Percentiles rank a stretch among this genome's conserved stretches.
Conservation (phyloP, 2,113 vertebrate genomes). For the Petrocephalus zakoni region DNA sequence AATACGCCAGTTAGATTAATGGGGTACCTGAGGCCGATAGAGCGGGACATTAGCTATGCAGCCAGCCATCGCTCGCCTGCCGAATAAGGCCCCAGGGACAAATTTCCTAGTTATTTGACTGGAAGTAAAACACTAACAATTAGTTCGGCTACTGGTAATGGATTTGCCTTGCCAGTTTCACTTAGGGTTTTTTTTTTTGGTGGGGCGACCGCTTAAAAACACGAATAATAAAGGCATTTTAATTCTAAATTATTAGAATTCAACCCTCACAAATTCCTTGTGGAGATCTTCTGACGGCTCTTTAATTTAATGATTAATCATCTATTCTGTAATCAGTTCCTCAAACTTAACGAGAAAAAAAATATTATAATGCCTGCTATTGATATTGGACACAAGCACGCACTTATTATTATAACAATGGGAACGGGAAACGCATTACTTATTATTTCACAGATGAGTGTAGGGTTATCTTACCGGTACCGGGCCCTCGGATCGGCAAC, state of each 20-base stretch:
- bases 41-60: background rate
- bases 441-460: background rate
- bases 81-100: slow-evolving; percentile 1
- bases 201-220: background rate
- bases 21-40: background rate
- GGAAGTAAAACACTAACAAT: slow-evolving; percentile 8
- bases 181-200: background rate
- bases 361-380: background rate
- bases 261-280: background rate
- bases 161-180: background rate
- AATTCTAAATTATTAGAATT: background rate
- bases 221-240: background rate
- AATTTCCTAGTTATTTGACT: background rate
- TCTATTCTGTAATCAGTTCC: background rate
- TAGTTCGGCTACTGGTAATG: slow-evolving; percentile 9
- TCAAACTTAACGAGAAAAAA: background rate
- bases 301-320: background rate
- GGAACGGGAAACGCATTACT: background rate
- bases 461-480: slow-evolving; percentile 67
- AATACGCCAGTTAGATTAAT: slow-evolving; percentile 18
- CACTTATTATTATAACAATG: background rate
- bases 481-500: slow-evolving; percentile 76
- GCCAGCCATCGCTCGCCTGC: background rate
- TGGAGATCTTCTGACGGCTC: background rate
- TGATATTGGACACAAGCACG: background rate